Evolutionary conservation across 2,113 vertebrate species (phyloP).

Genomic region (Lycaon pictus): DNA sequence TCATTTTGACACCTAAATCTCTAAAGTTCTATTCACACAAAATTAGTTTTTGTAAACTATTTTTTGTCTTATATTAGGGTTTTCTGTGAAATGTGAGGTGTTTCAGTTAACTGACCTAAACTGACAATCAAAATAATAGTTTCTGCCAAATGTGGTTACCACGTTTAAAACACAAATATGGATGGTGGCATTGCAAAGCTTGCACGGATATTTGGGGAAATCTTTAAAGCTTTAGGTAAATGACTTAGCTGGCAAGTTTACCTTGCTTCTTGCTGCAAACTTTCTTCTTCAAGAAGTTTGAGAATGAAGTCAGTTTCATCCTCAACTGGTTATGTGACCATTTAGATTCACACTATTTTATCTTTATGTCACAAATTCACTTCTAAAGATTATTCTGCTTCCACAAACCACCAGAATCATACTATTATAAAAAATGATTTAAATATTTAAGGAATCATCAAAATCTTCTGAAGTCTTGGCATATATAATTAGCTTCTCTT

Average conservation of each 20-base stretch:
- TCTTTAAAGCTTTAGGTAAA: not conserved
- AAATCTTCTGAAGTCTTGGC: slow-evolving; percentile 78
- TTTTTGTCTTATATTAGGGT: slow-evolving; percentile 4
- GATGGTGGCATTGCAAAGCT: not conserved
- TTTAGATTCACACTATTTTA: slow-evolving; percentile 16
- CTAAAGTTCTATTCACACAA: not conserved
- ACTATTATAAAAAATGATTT: slow-evolving; percentile 75
- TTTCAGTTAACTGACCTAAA: not conserved
- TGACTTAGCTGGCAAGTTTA: not conserved
- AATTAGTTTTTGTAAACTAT: slow-evolving; percentile 23
- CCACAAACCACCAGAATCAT: slow-evolving; percentile 72
- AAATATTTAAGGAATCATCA: slow-evolving; percentile 72
- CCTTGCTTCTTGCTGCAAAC: not conserved
- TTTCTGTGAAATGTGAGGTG: not conserved
- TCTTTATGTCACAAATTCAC: slow-evolving; percentile 19
- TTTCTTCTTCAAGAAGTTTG: slow-evolving; percentile 12
- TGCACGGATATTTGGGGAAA: not conserved
- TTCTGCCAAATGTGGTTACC: not conserved
- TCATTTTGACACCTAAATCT: slow-evolving; percentile 36
- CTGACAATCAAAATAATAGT: slow-evolving; percentile 21
- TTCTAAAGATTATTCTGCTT: slow-evolving; percentile 66
- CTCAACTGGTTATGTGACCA: not conserved
- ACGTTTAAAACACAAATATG: not conserved
- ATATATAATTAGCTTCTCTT: slow-evolving; percentile 78
- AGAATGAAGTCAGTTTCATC: not conserved